Percentiles rank a stretch among this genome's conserved stretches.
Evolutionary conservation across 2,888 invertebrate species (phyloP).

Genomic region (Cryptus viduatorius): DNA sequence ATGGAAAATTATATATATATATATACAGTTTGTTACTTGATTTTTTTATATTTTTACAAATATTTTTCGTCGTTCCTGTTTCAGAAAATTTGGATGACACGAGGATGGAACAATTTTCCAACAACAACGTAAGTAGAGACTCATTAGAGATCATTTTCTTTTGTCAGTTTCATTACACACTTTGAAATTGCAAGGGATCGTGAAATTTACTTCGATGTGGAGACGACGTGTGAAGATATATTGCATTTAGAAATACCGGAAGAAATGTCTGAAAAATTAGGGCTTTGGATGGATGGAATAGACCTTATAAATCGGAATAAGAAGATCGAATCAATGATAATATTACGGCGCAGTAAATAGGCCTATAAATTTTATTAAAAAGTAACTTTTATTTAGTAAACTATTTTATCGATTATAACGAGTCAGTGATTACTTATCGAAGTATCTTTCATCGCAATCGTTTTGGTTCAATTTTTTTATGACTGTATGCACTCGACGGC

Average conservation of each 20-base stretch:
- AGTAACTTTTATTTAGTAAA: too few species aligned
- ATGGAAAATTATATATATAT: conserved; percentile 6
- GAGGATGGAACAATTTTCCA: conserved; percentile 73
- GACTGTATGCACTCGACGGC: conserved; percentile 24
- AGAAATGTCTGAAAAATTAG: too few species aligned
- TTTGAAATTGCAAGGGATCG: neutral
- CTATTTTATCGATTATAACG: too few species aligned
- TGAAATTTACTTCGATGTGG: neutral
- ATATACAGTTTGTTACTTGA: neutral
- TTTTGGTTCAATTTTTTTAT: neutral
- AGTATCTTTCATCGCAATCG: too few species aligned
- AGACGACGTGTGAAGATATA: neutral
- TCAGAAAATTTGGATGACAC: conserved; percentile 75
- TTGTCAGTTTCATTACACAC: neutral
- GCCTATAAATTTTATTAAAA: too few species aligned
- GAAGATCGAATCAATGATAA: too few species aligned
- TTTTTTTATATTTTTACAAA: neutral
- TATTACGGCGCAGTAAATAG: too few species aligned
- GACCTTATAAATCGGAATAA: too few species aligned
- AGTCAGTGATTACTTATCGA: too few species aligned
- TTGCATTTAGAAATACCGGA: neutral
- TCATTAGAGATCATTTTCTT: neutral
- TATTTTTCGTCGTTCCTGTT: conserved; percentile 64
- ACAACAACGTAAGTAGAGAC: conserved; percentile 76
- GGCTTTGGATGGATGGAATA: too few species aligned